A percentile compares a stretch with the other conserved stretches of the same genome.
Conservation (phyloP, 2,888 invertebrate genomes). For the Eretmocerus hayati region DNA sequence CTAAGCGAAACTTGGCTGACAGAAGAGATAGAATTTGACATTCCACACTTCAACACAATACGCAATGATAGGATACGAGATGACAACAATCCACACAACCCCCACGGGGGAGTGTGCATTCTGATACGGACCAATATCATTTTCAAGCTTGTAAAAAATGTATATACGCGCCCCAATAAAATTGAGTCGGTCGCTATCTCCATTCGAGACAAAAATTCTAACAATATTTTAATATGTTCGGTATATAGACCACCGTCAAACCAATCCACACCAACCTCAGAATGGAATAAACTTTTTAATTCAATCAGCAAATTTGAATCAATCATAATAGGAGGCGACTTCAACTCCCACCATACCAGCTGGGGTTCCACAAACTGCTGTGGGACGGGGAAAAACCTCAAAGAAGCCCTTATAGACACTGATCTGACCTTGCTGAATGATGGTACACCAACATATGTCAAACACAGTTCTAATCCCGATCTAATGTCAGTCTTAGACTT, state of each 20-base stretch:
- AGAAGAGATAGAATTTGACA: too few species aligned
- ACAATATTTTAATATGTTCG: neutral
- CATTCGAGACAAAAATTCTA: too few species aligned
- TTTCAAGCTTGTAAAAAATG: too few species aligned
- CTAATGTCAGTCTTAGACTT: neutral
- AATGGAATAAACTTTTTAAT: neutral
- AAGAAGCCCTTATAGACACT: neutral
- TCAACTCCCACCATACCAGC: neutral
- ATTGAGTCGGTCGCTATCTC: too few species aligned
- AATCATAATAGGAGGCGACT: slow-evolving; percentile 1
- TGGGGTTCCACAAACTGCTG: neutral
- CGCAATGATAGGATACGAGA: too few species aligned
- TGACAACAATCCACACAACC: too few species aligned
- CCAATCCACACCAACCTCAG: neutral
- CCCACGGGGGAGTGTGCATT: too few species aligned
- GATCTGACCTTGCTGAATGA: neutral
- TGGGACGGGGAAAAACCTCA: neutral
- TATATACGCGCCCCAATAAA: too few species aligned
- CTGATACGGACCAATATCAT: too few species aligned
- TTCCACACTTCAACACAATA: too few species aligned
- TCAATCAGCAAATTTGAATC: neutral
- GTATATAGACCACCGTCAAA: neutral
- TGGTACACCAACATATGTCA: neutral
- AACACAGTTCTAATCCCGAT: neutral
- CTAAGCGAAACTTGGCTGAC: too few species aligned